Evolutionary conservation across 2,113 vertebrate genomes (phyloP).

Genomic region (Cephalopterus ornatus): DNA sequence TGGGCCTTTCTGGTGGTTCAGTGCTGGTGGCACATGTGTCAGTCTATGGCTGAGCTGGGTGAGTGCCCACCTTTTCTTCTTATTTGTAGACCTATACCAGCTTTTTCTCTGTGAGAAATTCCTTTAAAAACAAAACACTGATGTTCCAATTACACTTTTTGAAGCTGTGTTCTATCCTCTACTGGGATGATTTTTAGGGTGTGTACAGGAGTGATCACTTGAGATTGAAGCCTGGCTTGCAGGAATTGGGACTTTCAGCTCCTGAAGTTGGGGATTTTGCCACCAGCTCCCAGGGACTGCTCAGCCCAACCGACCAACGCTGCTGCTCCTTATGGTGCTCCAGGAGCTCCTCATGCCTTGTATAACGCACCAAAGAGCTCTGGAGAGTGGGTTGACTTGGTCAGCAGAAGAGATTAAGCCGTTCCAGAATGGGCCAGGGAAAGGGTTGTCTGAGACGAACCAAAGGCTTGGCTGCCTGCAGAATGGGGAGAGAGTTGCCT

Average conservation of each 20-base stretch:
- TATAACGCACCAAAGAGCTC: background rate
- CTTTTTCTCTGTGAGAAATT: background rate
- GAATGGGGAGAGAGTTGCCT: background rate
- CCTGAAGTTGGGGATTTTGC: background rate
- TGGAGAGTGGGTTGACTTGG: accelerated
- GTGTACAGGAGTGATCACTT: background rate
- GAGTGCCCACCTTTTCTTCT: background rate
- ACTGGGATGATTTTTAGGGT: background rate
- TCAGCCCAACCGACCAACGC: accelerated
- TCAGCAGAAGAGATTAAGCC: background rate
- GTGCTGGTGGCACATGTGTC: too few species aligned
- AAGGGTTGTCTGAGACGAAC: background rate
- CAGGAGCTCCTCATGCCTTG: accelerated
- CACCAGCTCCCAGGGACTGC: background rate
- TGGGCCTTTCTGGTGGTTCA: background rate
- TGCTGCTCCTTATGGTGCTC: background rate
- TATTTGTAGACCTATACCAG: background rate
- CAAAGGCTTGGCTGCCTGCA: background rate
- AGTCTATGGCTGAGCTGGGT: too few species aligned
- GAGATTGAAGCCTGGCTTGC: background rate
- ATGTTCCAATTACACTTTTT: background rate
- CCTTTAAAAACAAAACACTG: background rate
- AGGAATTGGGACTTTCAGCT: background rate
- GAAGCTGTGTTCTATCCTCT: background rate
- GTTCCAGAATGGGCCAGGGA: accelerated